Conservation (phyloP, 2,888 invertebrate species). For the Halictus quadricinctus region DNA sequence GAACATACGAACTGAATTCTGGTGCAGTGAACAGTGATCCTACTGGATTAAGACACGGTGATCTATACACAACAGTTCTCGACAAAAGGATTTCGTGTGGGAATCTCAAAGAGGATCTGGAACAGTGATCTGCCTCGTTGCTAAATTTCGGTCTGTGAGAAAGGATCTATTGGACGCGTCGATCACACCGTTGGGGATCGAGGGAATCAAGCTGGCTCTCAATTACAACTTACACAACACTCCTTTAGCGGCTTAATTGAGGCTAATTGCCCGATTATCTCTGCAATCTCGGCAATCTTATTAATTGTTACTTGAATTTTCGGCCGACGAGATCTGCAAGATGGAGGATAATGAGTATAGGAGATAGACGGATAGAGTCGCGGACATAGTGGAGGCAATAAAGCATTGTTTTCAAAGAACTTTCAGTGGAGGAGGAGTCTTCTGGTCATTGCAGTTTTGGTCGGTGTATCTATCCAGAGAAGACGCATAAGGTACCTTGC, state of each 20-base stretch:
- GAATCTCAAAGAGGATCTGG: neutral
- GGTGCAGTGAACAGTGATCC: constrained; percentile 37
- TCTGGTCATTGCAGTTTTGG: neutral
- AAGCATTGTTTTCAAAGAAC: neutral
- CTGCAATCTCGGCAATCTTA: neutral
- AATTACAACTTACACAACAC: constrained; percentile 20
- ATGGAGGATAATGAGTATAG: neutral
- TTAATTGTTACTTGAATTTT: constrained; percentile 16
- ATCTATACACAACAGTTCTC: neutral
- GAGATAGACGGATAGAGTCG: neutral
- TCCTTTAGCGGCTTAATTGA: constrained; percentile 6
- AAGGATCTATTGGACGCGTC: neutral
- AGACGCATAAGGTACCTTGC: neutral
- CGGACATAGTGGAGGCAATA: neutral
- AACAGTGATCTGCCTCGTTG: neutral
- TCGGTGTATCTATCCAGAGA: neutral
- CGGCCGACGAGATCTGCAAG: neutral
- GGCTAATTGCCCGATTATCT: constrained; percentile 7
- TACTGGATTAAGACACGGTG: constrained; percentile 34
- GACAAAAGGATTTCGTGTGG: neutral
- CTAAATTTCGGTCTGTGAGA: neutral
- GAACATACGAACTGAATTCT: constrained; percentile 14
- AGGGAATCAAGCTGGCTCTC: neutral
- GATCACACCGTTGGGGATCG: neutral
- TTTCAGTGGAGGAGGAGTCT: neutral